These are phyloP conservation scores for Spea hammondii DNA, from an alignment of 2,797 vertebrate species.

Conservation along the genomic window DNA sequence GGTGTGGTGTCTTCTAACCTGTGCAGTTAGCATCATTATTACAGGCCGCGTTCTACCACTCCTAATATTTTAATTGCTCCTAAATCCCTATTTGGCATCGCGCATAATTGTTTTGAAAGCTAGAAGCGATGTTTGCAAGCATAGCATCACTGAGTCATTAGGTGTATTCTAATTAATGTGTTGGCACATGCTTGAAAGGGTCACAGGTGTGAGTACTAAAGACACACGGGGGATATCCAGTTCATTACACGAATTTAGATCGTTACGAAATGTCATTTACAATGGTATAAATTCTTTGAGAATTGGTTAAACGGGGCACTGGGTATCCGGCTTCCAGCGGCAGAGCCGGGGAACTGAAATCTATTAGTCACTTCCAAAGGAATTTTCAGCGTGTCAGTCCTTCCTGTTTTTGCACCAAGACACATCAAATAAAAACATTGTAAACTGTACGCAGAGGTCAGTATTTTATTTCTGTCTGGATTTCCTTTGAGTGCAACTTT, in stretches of 20 bases:
- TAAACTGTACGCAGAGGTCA: constrained; percentile 1
- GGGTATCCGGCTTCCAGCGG: too few relatives aligned
- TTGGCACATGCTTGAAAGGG: constrained; percentile 64
- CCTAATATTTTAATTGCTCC: constrained; percentile 41
- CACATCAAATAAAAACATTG: constrained; percentile 15
- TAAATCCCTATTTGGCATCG: constrained; percentile 37
- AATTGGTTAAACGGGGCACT: too few relatives aligned
- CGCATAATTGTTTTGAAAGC: constrained; percentile 26
- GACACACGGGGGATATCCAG: too few relatives aligned
- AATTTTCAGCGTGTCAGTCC: constrained; percentile 24
- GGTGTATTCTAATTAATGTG: constrained; percentile 69
- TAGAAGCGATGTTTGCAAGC: constrained; percentile 47
- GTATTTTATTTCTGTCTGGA: constrained; percentile 9
- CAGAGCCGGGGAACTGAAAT: neutral
- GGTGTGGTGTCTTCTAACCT: constrained; percentile 9
- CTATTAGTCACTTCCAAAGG: constrained; percentile 39
- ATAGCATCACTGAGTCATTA: constrained; percentile 54
- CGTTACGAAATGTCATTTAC: too few relatives aligned
- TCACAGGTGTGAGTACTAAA: too few relatives aligned
- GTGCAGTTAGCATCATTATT: neutral
- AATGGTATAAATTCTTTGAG: too few relatives aligned
- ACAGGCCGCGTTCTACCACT: constrained; percentile 19
- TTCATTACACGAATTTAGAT: too few relatives aligned
- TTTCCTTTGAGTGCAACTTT: constrained; percentile 27
- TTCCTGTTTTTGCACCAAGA: constrained; percentile 35